Base-by-base conservation (phyloP, 1,140 invertebrate species). In the Pseudomyrmex dendroicus region DNA sequence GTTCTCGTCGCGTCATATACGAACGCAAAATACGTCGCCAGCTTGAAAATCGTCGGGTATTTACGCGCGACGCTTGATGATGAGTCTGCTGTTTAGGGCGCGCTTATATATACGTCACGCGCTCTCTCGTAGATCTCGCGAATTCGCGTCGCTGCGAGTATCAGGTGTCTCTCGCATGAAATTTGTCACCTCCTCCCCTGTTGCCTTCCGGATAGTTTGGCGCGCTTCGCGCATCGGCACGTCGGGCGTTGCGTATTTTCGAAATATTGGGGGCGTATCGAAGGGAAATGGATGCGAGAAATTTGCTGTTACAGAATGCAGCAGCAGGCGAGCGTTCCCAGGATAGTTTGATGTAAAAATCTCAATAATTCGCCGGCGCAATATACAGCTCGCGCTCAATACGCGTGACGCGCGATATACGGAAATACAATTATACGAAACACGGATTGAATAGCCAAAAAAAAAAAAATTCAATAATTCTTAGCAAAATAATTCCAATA, bases 321-420 rank as follows among this genome's bases (percentile, higher is more conserved):
- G 35, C 44, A 13, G 20, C 54, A 48, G 44, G 63, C 70, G 48
- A 44, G 78, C 70, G 70, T 82, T 73, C 78, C 70, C 50, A 74
- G 57, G 70, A 82, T 82, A 82, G 70, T 82, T 82, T 15, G 48
- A 54, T 74, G 72, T 82, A 73, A 82, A 82, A 82, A 82, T 82
- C 78, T 74, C 68, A 74, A 82, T 73, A 74, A 82, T 82, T 82
- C 50, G 76, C 54, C 57, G 2, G 46, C 22, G 17, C 9, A n/a
- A 63, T 82, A 61, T 46, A 63, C 35, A 35, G 35, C 35, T 35
- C 35, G 35, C 35, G 35, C 35, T 5, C 35, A 35, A 35, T 35
- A 35, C 35, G 25, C 25, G 25, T 25, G 3, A 35, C 57, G 70
- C 12, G 17, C 70, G 52, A 74, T 82, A 63, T 17, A 2, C 25